These are phyloP conservation scores for Plebejus argus DNA, from an alignment of 2,888 invertebrate species.

Conservation along the genomic window DNA sequence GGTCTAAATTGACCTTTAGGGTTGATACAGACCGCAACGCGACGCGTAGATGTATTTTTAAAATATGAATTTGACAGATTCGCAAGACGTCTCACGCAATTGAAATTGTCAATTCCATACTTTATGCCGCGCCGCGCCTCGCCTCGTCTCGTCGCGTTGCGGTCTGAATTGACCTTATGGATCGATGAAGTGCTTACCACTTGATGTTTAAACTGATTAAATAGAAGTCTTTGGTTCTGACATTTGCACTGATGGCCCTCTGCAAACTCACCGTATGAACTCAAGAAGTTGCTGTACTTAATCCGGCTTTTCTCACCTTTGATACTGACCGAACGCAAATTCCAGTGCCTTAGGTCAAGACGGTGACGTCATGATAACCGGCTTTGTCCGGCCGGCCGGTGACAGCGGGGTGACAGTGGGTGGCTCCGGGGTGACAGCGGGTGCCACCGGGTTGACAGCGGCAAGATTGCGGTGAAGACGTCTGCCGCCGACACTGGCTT, in stretches of 20 bases:
- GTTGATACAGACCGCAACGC: too few relatives aligned
- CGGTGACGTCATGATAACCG: slow-evolving; percentile 13
- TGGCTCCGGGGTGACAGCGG: neutral
- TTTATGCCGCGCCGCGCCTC: too few relatives aligned
- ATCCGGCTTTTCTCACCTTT: neutral
- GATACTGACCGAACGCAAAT: neutral
- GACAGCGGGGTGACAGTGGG: neutral
- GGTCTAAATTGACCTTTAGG: too few relatives aligned
- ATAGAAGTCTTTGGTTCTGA: too few relatives aligned
- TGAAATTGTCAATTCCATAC: too few relatives aligned
- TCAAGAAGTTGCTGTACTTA: neutral
- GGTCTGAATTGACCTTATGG: too few relatives aligned
- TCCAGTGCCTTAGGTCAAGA: neutral
- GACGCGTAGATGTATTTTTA: too few relatives aligned
- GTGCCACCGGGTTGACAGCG: neutral
- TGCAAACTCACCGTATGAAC: neutral
- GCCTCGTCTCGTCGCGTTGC: too few relatives aligned
- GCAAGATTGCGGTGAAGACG: slow-evolving; percentile 33
- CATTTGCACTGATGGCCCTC: neutral
- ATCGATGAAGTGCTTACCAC: too few relatives aligned
- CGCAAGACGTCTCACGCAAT: too few relatives aligned
- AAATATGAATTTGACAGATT: too few relatives aligned
- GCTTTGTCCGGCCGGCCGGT: slow-evolving; percentile 15
- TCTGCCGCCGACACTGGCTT: slow-evolving; percentile 5
- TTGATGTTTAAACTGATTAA: too few relatives aligned